Base-by-base conservation (phyloP, 2,113 vertebrate species). In the Cisticola juncidis region DNA sequence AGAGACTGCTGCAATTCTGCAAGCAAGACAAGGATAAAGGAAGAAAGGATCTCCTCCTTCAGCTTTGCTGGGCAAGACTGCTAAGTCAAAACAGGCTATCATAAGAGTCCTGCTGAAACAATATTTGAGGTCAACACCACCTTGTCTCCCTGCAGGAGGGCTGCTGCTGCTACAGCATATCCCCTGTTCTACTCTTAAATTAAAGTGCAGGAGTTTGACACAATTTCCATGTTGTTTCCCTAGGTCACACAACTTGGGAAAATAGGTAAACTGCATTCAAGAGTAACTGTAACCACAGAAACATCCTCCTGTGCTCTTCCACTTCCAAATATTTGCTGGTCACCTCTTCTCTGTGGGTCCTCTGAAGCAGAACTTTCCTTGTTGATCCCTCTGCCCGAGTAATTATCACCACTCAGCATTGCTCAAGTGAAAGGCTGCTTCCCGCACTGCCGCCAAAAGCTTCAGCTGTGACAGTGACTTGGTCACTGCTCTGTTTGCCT, bases 371-470 rank as follows among this genome's bases (percentile, higher is more conserved):
- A 86, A 42, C 58, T 58, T 69, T 12, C 25, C 12, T 53, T 66
- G 65, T 58, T 42, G 28, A 48, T 57, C 29, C 50, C n/a, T 65
- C 71, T 96, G 73, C 25, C 78, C 22, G 54, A 36, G 11, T n/a
- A n/a, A 14, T 45, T 56, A 33, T 4, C 29, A 35, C 36, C 29
- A 35, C 14, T 47, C 69, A 68, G 51, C 26, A 14, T 1, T 18
- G 24, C 73, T 74, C n/a, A 51, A 28, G 38, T 22, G 26, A 42
- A 77, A 84, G 23, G 48, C 66, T 92, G 36, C 77, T 94, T 60
- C 40, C 18, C 0, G 1, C 36, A 56, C 29, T 61, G 24, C 23
- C 1, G 2, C 20, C 14, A 1, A 76, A 90, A 77, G 38, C 17
- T 44, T 38, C 70, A 72, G 33, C 62, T 40, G 9, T 14, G 50